These are phyloP conservation scores for Himantopus leucocephalus DNA, from an alignment of 2,113 vertebrate genomes.

Conservation along the genomic window DNA sequence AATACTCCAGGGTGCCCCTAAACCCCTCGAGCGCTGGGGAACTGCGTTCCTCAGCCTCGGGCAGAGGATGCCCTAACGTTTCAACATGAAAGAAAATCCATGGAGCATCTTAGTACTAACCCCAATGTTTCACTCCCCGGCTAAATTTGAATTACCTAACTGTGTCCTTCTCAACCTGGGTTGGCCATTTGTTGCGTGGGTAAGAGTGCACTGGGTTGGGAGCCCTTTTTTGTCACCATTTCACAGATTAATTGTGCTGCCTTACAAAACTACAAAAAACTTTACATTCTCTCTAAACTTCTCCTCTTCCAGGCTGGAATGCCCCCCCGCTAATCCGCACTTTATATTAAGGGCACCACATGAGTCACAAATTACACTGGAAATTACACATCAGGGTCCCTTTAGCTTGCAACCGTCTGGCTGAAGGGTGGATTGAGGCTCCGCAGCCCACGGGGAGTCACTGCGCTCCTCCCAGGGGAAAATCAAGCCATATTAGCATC, in stretches of 20 bases:
- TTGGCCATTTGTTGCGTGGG: background rate
- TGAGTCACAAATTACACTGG: background rate
- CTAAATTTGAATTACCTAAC: background rate
- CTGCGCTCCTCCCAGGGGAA: background rate
- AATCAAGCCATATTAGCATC: background rate
- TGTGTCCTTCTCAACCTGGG: background rate
- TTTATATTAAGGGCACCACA: background rate
- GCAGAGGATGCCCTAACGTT: background rate
- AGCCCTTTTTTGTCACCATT: background rate
- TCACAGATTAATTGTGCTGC: background rate
- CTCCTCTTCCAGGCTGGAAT: background rate
- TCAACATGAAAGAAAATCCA: background rate
- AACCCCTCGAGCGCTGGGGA: background rate
- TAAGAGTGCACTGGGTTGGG: fast-evolving
- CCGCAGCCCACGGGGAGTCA: background rate
- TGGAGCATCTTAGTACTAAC: background rate
- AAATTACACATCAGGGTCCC: background rate
- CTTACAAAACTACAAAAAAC: background rate
- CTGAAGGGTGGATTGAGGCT: background rate
- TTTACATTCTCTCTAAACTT: background rate
- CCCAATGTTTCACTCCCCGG: background rate
- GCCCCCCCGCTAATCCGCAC: background rate
- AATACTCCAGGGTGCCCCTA: background rate
- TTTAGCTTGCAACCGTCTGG: background rate
- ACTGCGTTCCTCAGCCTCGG: fast-evolving